Evolutionary conservation across 2,888 invertebrate species (phyloP), one percentile per base, ranked within the genome.

Genomic region (Cetonia aurata): DNA sequence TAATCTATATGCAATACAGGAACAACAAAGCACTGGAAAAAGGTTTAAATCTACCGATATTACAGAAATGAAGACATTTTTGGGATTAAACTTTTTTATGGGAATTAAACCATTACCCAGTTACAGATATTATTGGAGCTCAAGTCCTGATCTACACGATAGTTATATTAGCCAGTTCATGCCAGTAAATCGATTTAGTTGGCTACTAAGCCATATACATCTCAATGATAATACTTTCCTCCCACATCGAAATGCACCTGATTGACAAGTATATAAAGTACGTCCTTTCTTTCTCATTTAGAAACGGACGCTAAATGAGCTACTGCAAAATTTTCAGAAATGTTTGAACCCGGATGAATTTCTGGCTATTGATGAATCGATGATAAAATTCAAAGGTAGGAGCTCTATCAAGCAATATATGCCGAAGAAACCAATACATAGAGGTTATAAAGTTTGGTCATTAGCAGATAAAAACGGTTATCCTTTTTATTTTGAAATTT

Each of bases 361-460:
- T 37, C 12, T 72, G 31, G 67, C 75, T 42, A 52, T 76, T 42
- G 76, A 76, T 69, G 76, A 78, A 71, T 73, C 74, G 3, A 77
- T 77, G 75, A 72, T 77, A 8, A 69, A 70, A 48, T 77, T 77
- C 42, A 77, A 76, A 66, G 25, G 25, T 25, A 25, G 25, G 4
- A 3, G 4, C 25, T 25, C 25, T 25, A 25, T 25, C 25, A 25
- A 25, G 4, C 4, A 25, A 25, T 25, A 25, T 25, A 25, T 25
- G 25, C 4, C 1, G 25, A 25, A 25, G 80, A 81, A 74, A 78
- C 78, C 17, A 78, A 77, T 72, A 80, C 80, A 25, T 75, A 72
- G 80, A 25, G 80, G 80, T 6, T 80, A 78, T 72, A 79, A 80
- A 73, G 73, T 77, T 17, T 77, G 75, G 76, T 70, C 72, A 41